These are phyloP conservation scores for Microtus montanus DNA, from an alignment of 2,113 vertebrate species.

Conservation along the genomic window DNA sequence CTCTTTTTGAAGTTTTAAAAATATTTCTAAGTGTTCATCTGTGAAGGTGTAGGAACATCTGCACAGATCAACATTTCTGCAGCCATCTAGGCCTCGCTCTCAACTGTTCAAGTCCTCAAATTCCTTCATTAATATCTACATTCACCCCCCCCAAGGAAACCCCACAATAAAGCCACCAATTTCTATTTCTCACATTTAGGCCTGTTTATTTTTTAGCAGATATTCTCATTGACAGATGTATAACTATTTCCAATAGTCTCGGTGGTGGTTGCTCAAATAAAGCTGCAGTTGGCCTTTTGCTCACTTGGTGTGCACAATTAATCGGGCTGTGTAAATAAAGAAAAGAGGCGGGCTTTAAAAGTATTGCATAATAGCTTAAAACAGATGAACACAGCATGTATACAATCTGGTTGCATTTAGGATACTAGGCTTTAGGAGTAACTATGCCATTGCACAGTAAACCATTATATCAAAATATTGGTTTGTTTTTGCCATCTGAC, in stretches of 20 bases:
- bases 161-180: neutral
- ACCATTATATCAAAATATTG: slow-evolving; percentile 19
- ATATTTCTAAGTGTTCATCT: neutral
- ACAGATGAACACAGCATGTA: neutral
- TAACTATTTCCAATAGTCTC: neutral
- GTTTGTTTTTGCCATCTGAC: neutral
- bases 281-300: neutral
- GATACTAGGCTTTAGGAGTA: neutral
- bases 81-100: neutral
- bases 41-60: neutral
- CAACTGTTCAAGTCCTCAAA: neutral
- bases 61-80: neutral
- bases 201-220: neutral
- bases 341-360: neutral
- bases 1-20: neutral
- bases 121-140: neutral
- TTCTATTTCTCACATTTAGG: neutral
- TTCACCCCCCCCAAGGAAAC: neutral
- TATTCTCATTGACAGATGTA: neutral
- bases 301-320: neutral
- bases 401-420: neutral
- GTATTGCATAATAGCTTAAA: neutral
- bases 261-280: neutral
- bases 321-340: neutral
- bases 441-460: neutral